phyloP scores from a whole-genome alignment of 2,888 invertebrate species.

The Parelbella ahira region DNA sequence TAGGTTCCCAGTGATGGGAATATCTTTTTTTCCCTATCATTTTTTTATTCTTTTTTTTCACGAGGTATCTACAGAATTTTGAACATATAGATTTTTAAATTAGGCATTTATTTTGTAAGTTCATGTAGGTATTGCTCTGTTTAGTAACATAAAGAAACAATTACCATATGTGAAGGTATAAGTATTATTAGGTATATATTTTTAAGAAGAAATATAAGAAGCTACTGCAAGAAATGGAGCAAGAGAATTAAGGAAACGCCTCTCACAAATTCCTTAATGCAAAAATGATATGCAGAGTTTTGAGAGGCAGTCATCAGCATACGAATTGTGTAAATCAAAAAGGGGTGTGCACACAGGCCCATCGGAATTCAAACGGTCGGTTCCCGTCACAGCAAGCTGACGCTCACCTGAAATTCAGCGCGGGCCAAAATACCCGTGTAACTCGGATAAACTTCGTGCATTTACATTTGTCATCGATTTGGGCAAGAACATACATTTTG shows the following conservation, averaged over 20 bases:
- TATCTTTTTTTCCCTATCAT: too few relatives aligned
- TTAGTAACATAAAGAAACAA: too few relatives aligned
- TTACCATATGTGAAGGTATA: too few relatives aligned
- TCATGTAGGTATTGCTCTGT: too few relatives aligned
- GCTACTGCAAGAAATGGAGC: too few relatives aligned
- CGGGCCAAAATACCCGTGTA: constrained; percentile 2
- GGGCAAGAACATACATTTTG: too few relatives aligned
- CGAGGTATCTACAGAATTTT: too few relatives aligned
- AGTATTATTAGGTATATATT: too few relatives aligned
- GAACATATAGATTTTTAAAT: too few relatives aligned
- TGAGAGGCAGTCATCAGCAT: constrained; percentile 30
- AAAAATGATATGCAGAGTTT: constrained; percentile 20
- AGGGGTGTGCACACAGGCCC: constrained; percentile 31
- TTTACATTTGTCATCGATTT: constrained; percentile 12
- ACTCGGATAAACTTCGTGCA: constrained; percentile 6
- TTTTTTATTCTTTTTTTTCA: too few relatives aligned
- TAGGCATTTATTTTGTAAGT: too few relatives aligned
- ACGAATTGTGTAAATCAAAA: constrained; percentile 58
- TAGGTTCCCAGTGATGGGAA: neutral
- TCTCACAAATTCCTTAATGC: constrained; percentile 8
- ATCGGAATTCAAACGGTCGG: constrained; percentile 55
- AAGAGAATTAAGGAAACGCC: neutral
- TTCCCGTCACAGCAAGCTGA: constrained; percentile 41
- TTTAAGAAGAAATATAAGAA: too few relatives aligned
- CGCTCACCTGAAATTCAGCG: constrained; percentile 29